Evolutionary conservation across 2,113 vertebrate genomes (phyloP).

Genomic region (Picathartes gymnocephalus): DNA sequence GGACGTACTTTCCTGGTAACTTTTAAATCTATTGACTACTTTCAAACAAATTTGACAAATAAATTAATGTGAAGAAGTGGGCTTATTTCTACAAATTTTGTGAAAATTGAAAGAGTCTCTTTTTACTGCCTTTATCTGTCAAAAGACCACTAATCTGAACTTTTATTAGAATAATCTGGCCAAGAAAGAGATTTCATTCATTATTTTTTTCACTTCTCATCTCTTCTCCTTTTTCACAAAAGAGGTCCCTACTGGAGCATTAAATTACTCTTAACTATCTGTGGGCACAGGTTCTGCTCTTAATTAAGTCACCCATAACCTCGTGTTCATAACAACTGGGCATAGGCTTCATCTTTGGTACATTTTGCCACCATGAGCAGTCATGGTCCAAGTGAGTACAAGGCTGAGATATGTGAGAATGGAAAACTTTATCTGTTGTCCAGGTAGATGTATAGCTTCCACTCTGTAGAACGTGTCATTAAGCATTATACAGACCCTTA

Average conservation of each 20-base stretch:
- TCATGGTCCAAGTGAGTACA: background rate
- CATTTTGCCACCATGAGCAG: background rate
- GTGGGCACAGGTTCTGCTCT: background rate
- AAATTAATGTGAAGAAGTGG: background rate
- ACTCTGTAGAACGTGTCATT: background rate
- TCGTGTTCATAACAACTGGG: background rate
- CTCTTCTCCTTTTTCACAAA: background rate
- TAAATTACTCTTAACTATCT: background rate
- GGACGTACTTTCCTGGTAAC: background rate
- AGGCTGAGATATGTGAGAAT: background rate
- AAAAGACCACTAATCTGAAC: background rate
- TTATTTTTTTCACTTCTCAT: background rate
- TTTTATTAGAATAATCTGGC: background rate
- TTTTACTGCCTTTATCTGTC: background rate
- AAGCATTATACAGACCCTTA: background rate
- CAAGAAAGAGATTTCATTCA: background rate
- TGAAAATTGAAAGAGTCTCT: background rate
- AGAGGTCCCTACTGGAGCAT: background rate
- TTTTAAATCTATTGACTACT: background rate
- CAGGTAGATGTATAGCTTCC: background rate
- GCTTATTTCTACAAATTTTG: background rate
- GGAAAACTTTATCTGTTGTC: background rate
- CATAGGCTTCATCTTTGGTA: background rate
- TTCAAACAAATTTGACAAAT: background rate
- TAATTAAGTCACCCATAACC: background rate